These are phyloP conservation scores for Mus caroli DNA, from an alignment of 2,797 vertebrate genomes.

Conservation along the genomic window DNA sequence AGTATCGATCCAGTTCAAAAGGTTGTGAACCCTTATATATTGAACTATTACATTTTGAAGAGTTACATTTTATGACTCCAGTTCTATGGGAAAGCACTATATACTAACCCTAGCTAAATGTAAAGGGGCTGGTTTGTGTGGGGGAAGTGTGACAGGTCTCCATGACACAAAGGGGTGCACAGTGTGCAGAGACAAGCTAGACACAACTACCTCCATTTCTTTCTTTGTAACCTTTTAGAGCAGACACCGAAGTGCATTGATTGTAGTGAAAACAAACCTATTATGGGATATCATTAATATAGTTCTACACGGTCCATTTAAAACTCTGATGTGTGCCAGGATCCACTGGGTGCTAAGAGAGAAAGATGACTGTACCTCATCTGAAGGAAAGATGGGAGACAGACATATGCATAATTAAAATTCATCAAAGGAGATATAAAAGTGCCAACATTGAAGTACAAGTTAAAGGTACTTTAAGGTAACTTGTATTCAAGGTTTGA, in stretches of 20 bases:
- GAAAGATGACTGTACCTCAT: constrained; percentile 30
- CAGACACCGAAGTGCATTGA: not conserved
- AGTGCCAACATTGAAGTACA: constrained; percentile 45
- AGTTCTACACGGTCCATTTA: not conserved
- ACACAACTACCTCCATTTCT: not conserved
- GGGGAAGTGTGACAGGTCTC: not conserved
- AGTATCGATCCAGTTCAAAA: not conserved
- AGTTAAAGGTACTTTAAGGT: not conserved
- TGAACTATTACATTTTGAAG: not conserved
- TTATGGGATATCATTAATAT: not conserved
- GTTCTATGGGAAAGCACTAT: not conserved
- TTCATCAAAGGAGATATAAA: constrained; percentile 51
- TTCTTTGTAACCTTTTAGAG: not conserved
- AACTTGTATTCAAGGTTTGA: not conserved
- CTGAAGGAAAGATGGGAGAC: constrained; percentile 51
- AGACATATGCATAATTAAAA: constrained; percentile 61
- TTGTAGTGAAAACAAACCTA: constrained; percentile 24
- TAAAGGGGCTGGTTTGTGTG: not conserved
- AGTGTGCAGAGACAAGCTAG: not conserved
- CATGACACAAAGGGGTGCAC: not conserved
- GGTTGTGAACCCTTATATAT: too few relatives aligned
- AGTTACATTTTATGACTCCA: not conserved
- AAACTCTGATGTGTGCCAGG: constrained; percentile 1
- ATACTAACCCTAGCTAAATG: not conserved
- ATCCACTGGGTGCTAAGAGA: constrained; percentile 51